Percentiles rank a stretch among this genome's conserved stretches.
phyloP scores from a whole-genome alignment of 2,888 invertebrate genomes.

The Piscicola geometra region DNA sequence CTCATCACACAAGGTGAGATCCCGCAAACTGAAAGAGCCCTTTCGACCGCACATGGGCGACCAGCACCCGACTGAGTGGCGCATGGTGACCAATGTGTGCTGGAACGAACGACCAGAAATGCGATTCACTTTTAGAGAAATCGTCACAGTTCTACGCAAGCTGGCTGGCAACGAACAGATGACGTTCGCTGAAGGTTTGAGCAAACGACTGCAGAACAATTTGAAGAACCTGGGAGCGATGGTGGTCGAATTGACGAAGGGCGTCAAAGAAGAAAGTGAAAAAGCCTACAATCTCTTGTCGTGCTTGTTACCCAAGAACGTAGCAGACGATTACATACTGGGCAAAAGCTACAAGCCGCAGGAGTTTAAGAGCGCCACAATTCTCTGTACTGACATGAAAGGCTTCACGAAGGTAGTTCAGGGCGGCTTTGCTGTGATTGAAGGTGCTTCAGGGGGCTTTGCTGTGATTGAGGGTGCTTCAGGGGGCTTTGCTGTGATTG shows the following conservation, averaged over 20 bases:
- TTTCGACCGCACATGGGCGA: constrained; percentile 12
- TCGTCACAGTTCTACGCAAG: constrained; percentile 22
- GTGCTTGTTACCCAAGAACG: constrained; percentile 19
- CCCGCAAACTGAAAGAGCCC: constrained; percentile 4
- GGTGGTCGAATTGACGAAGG: constrained; percentile 17
- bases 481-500: too few relatives aligned
- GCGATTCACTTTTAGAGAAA: constrained; percentile 30
- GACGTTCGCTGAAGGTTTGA: constrained; percentile 22
- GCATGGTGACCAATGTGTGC: constrained; percentile 22
- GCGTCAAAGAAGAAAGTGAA: constrained; percentile 26
- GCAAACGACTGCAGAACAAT: constrained; percentile 18
- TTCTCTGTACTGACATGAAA: constrained; percentile 33
- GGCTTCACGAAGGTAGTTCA: constrained; percentile 32
- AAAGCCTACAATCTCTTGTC: constrained; percentile 19
- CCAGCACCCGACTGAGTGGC: constrained; percentile 23
- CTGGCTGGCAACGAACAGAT: constrained; percentile 26
- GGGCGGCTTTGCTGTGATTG: neutral
- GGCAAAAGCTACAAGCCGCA: constrained; percentile 29
- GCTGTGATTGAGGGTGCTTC: neutral
- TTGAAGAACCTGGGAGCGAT: constrained; percentile 18
- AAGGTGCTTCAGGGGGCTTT: neutral
- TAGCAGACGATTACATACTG: constrained; percentile 33
- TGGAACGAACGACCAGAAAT: constrained; percentile 34
- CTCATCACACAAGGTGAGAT: too few relatives aligned
- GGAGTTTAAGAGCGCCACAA: constrained; percentile 18